Percentiles rank a stretch among this genome's conserved stretches.
Conservation (phyloP, 2,797 vertebrate species). For the Cygnus olor region DNA sequence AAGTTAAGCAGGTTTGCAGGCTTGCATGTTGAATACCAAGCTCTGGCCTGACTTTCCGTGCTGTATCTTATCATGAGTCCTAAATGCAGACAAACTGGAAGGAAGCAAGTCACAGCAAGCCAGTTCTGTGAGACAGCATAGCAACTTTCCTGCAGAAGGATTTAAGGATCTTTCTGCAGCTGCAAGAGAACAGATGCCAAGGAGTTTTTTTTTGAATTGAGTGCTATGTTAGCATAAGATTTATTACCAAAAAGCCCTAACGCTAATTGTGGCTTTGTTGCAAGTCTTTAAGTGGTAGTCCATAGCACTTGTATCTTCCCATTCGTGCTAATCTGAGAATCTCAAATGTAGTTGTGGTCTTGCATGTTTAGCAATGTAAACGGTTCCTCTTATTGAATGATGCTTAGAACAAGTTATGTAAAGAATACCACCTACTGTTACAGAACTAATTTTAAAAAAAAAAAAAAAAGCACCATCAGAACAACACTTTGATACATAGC, state of each 20-base stretch:
- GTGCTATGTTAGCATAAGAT: background rate
- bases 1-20: constrained; percentile 3
- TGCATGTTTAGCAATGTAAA: background rate
- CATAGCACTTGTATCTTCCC: background rate
- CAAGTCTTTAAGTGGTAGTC: background rate
- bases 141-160: background rate
- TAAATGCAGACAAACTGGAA: background rate
- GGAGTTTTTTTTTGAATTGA: background rate
- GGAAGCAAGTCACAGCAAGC: constrained; percentile 1
- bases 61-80: background rate
- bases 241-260: background rate
- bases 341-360: background rate
- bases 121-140: background rate
- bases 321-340: background rate
- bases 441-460: background rate
- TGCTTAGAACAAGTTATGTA: background rate
- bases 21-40: background rate
- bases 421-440: background rate
- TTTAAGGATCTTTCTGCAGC: background rate
- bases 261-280: background rate
- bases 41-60: background rate
- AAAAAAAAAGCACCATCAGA: no score
- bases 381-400: background rate
- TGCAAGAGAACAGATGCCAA: background rate
- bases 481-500: background rate